Conservation (phyloP, 2,113 vertebrate genomes). For the Caracal caracal region DNA sequence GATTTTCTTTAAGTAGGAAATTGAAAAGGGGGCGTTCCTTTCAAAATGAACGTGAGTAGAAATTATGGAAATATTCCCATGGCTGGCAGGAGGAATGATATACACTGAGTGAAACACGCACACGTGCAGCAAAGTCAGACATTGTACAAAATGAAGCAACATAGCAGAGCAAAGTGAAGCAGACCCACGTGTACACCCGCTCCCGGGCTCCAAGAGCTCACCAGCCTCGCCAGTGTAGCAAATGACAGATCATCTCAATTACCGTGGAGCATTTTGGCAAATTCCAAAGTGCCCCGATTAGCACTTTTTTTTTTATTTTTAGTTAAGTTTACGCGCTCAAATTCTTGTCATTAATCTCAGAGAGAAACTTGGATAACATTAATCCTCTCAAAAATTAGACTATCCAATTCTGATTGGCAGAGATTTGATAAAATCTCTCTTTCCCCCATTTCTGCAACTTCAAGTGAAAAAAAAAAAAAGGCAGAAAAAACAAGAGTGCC, state of each 20-base stretch:
- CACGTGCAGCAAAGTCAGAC: background rate
- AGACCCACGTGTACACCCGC: too few species aligned
- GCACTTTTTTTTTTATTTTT: background rate
- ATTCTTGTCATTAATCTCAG: background rate
- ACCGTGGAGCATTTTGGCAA: background rate
- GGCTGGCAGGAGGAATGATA: background rate
- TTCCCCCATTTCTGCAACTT: background rate
- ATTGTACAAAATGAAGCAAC: background rate
- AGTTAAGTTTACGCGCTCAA: background rate
- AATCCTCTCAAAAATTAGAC: background rate
- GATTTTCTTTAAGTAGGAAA: background rate
- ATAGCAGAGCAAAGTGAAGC: background rate
- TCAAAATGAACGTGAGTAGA: background rate
- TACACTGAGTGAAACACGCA: background rate
- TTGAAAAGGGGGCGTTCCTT: background rate
- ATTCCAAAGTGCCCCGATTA: background rate
- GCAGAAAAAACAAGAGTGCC: background rate
- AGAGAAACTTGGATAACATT: background rate
- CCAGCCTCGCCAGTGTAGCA: background rate
- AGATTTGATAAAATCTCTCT: background rate
- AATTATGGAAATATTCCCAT: background rate
- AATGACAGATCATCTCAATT: background rate
- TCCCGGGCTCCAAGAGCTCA: fast-evolving
- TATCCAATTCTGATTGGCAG: background rate
- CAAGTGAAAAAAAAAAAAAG: background rate